Percentiles rank a stretch among this genome's conserved stretches.
Evolutionary conservation across 2,888 invertebrate genomes (phyloP).

Genomic region (Augochlorella aurata): DNA sequence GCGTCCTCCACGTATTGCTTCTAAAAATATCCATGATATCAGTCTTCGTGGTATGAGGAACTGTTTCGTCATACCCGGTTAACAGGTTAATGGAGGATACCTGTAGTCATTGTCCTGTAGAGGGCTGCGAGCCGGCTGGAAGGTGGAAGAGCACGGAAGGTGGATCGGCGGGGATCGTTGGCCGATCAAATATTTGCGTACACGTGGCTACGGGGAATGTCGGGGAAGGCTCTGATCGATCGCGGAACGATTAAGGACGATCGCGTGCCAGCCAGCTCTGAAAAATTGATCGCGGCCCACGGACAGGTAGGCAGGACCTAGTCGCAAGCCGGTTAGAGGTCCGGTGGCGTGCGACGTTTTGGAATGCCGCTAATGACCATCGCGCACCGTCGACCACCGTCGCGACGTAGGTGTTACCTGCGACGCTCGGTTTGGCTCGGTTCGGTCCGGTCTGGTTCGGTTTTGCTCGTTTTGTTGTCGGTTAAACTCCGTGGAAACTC

Average conservation of each 20-base stretch:
- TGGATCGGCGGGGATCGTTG: neutral
- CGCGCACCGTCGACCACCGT: neutral
- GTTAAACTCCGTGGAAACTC: neutral
- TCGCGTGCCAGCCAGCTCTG: neutral
- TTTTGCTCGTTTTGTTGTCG: neutral
- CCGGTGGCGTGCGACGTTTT: conserved; percentile 30
- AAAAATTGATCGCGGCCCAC: conserved; percentile 28
- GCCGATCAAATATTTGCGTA: conserved; percentile 41
- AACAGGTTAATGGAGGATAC: no score
- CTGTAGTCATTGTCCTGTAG: neutral
- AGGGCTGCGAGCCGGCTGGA: neutral
- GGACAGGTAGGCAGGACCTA: conserved; percentile 19
- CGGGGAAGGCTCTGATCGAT: neutral
- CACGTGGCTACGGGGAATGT: conserved; percentile 14
- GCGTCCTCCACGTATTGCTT: no score
- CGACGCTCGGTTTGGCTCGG: conserved; percentile 3
- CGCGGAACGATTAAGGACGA: conserved; percentile 23
- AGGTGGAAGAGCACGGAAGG: neutral
- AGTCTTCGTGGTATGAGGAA: no score
- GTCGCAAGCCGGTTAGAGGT: neutral
- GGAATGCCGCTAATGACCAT: conserved; percentile 55
- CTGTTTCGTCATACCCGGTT: no score
- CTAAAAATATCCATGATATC: no score
- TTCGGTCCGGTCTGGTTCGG: neutral
- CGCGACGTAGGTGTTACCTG: conserved; percentile 31